Evolutionary conservation across 2,888 invertebrate species (phyloP).

Genomic region (Caenorhabditis drosophilae): DNA sequence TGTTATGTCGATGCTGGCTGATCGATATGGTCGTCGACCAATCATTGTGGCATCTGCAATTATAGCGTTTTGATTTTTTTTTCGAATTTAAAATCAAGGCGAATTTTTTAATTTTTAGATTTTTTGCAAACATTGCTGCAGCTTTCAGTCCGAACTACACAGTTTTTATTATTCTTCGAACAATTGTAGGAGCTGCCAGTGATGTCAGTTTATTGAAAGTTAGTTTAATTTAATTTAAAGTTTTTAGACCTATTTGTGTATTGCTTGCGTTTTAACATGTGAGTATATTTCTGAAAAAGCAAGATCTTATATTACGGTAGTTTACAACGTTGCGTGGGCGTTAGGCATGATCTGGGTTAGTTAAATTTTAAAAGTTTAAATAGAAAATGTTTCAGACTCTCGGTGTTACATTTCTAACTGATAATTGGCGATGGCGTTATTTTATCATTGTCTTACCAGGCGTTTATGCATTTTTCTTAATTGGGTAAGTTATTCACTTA

Average conservation of each 20-base stretch:
- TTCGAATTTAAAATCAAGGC: too few species aligned
- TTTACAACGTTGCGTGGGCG: constrained; percentile 37
- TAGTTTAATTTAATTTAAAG: background rate
- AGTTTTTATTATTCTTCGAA: constrained; percentile 20
- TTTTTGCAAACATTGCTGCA: constrained; percentile 19
- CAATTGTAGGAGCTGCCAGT: constrained; percentile 26
- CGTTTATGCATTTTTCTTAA: constrained; percentile 18
- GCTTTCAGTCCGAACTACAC: constrained; percentile 25
- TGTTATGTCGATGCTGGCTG: constrained; percentile 28
- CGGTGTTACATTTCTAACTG: constrained; percentile 20
- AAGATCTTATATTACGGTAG: constrained; percentile 34
- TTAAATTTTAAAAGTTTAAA: too few species aligned
- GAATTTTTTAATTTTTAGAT: too few species aligned
- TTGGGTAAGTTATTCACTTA: constrained; percentile 5
- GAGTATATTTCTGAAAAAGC: constrained; percentile 34
- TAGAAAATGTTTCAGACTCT: too few species aligned
- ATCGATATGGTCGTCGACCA: constrained; percentile 31
- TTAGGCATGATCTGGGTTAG: constrained; percentile 39
- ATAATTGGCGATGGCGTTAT: constrained; percentile 36
- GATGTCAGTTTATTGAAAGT: constrained; percentile 16
- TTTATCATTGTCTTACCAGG: constrained; percentile 16
- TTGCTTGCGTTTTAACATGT: constrained; percentile 30
- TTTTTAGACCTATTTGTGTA: constrained; percentile 34
- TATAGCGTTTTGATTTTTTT: too few species aligned
- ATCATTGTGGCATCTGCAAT: constrained; percentile 18